phyloP scores from a whole-genome alignment of 2,888 invertebrate species.

The Rhyacophila evoluta region DNA sequence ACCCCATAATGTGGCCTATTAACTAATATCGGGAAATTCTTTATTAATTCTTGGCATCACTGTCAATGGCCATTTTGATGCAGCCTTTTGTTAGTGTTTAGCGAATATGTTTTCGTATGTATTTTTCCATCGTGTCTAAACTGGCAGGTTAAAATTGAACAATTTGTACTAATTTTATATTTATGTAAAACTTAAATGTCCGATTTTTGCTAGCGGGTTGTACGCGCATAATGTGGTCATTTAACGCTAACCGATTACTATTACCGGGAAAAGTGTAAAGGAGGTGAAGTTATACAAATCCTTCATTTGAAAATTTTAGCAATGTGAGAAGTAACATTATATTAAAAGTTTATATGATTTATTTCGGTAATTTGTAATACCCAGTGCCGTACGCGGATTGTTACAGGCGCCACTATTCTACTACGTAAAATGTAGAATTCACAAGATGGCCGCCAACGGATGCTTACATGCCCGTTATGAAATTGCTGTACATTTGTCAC shows the following conservation, averaged over 20 bases:
- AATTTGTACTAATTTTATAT: slow-evolving; percentile 26
- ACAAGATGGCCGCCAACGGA: slow-evolving; percentile 71
- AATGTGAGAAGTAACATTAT: background rate
- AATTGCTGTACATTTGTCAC: slow-evolving; percentile 48
- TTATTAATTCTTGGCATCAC: slow-evolving; percentile 50
- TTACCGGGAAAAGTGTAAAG: slow-evolving; percentile 49
- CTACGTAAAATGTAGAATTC: slow-evolving; percentile 69
- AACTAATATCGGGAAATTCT: slow-evolving; percentile 47
- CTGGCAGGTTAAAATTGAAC: slow-evolving; percentile 26
- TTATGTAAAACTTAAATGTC: slow-evolving; percentile 34
- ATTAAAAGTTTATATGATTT: background rate
- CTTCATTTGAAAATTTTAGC: background rate
- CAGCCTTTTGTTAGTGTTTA: slow-evolving; percentile 73
- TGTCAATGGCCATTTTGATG: slow-evolving; percentile 56
- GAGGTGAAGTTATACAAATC: slow-evolving; percentile 25
- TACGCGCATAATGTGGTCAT: slow-evolving; percentile 35
- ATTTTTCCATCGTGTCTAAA: slow-evolving; percentile 38
- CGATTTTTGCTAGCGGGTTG: slow-evolving; percentile 28
- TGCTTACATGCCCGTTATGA: slow-evolving; percentile 61
- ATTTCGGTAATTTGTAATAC: background rate
- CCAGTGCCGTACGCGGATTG: background rate
- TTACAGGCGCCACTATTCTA: slow-evolving; percentile 57
- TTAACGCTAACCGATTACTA: slow-evolving; percentile 37
- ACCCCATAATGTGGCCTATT: slow-evolving; percentile 42
- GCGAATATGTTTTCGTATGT: slow-evolving; percentile 65